A percentile compares a stretch with the other conserved stretches of the same genome.
phyloP scores from a whole-genome alignment of 92 coral and sea anemone species.

The Hydrozoanthus gracilis region DNA sequence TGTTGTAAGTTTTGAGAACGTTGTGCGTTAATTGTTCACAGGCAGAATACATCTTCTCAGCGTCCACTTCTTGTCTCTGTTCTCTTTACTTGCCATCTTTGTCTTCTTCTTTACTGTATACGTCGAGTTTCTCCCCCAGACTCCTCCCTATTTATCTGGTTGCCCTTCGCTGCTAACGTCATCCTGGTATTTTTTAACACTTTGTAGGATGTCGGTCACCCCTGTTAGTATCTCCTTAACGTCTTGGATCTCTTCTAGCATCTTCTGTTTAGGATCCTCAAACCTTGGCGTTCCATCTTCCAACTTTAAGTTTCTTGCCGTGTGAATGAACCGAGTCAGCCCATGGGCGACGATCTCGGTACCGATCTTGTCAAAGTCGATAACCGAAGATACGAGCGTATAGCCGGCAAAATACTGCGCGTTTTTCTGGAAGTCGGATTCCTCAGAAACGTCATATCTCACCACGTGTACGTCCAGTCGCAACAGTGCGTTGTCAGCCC shows the following conservation, averaged over 20 bases:
- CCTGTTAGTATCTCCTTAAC: not conserved
- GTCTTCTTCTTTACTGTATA: no score
- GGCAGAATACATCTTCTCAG: no score
- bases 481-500: conserved; percentile 32
- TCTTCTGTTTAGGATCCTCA: not conserved
- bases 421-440: conserved; percentile 13
- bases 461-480: conserved; percentile 9
- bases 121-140: no score
- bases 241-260: conserved; percentile 12
- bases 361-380: conserved; percentile 11
- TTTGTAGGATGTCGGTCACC: not conserved
- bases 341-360: conserved; percentile 15
- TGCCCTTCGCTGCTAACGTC: no score
- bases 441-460: conserved; percentile 2
- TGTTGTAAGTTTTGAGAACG: no score
- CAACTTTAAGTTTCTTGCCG: not conserved
- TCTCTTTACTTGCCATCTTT: no score
- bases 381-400: conserved; percentile 7
- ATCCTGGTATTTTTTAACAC: not conserved
- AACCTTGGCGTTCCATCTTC: conserved; percentile 14
- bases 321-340: conserved; percentile 21
- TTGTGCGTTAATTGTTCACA: no score
- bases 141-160: no score
- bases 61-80: no score
- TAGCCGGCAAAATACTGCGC: conserved; percentile 35